These are phyloP conservation scores for Dryobotodes eremita DNA, from an alignment of 2,888 invertebrate genomes.

Conservation along the genomic window DNA sequence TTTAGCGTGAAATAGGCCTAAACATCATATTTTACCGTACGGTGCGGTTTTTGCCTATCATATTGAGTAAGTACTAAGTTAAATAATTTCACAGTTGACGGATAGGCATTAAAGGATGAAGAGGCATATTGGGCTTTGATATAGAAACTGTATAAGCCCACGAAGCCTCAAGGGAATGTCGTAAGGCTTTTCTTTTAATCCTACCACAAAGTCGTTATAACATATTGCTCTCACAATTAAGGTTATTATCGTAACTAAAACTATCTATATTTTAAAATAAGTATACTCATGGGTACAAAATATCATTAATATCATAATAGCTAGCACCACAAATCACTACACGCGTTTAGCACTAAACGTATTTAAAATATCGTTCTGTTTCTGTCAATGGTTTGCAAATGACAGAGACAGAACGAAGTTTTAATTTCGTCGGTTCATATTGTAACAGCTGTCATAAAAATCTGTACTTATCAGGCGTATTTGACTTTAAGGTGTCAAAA, in stretches of 20 bases:
- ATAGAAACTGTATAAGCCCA: not conserved
- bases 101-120: not conserved
- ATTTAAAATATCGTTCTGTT: not conserved
- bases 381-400: not conserved
- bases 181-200: not conserved
- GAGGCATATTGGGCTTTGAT: not conserved
- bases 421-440: not conserved
- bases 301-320: no score
- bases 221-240: no score
- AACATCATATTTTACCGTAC: not conserved
- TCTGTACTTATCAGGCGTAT: no score
- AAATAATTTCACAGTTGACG: slow-evolving; percentile 25
- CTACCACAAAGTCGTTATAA: not conserved
- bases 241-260: no score
- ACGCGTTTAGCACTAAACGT: not conserved
- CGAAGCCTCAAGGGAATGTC: no score
- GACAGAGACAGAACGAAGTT: not conserved
- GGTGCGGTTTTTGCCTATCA: slow-evolving; percentile 14
- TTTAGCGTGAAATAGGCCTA: not conserved
- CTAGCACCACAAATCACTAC: not conserved
- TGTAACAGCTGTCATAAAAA: no score
- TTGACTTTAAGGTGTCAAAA: no score
- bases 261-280: not conserved
- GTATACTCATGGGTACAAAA: not conserved
- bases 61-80: not conserved